phyloP scores from a whole-genome alignment of 2,797 vertebrate species.

The Brachymystax lenok region DNA sequence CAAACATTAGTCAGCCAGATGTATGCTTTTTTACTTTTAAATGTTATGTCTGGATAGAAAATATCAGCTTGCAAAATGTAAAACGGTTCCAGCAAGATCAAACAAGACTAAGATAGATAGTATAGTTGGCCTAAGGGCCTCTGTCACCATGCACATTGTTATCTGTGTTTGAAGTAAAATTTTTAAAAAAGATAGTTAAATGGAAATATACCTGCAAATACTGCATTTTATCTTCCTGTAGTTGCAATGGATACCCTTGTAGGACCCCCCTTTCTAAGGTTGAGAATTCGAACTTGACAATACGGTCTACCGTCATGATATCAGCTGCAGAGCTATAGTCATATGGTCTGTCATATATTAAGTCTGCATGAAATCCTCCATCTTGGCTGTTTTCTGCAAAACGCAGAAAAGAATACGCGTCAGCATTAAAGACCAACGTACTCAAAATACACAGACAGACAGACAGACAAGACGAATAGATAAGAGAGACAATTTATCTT shows the following conservation, averaged over 20 bases:
- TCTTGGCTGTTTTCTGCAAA: conserved; percentile 89
- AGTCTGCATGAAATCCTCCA: conserved; percentile 83
- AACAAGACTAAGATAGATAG: conserved; percentile 29
- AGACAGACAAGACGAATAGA: conserved; percentile 61
- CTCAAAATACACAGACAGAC: conserved; percentile 67
- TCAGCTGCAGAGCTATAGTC: conserved; percentile 85
- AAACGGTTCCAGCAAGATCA: conserved; percentile 55
- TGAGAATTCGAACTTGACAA: conserved; percentile 88
- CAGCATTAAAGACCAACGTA: conserved; percentile 80
- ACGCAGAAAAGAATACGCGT: conserved; percentile 79
- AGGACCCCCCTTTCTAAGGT: conserved; percentile 86
- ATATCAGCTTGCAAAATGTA: conserved; percentile 47
- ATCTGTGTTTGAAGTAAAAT: conserved; percentile 49
- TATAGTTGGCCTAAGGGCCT: conserved; percentile 52
- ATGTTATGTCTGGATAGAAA: conserved; percentile 50
- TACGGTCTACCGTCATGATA: conserved; percentile 85
- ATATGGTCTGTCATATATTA: conserved; percentile 85
- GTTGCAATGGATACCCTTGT: conserved; percentile 83
- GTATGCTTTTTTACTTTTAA: conserved; percentile 45
- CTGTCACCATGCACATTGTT: conserved; percentile 73
- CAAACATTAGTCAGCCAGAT: conserved; percentile 67
- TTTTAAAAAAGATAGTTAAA: conserved; percentile 55
- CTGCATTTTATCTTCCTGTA: conserved; percentile 93
- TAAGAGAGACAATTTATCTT: conserved; percentile 73
- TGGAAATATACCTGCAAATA: conserved; percentile 92